These are phyloP conservation scores for Drosophila affinis DNA, from an alignment of 2,888 invertebrate species.

Conservation along the genomic window DNA sequence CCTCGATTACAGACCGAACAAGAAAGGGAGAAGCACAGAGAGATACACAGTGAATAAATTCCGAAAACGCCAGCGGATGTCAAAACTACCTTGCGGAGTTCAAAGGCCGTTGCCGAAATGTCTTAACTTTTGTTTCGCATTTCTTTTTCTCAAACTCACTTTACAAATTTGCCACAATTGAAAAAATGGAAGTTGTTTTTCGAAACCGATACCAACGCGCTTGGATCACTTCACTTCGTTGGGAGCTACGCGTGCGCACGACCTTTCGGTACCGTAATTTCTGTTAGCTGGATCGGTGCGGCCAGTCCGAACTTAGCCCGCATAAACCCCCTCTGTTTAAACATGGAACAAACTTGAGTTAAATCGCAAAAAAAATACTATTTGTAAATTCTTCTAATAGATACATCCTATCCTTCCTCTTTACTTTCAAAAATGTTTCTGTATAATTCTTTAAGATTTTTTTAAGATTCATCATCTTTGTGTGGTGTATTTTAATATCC, in stretches of 20 bases:
- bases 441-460: too few species aligned
- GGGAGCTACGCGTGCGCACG: not conserved
- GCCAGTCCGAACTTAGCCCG: too few species aligned
- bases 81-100: constrained; percentile 57
- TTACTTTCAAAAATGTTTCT: too few species aligned
- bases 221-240: constrained; percentile 3
- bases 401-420: too few species aligned
- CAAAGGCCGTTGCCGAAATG: constrained; percentile 61
- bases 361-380: too few species aligned
- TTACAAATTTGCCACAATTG: constrained; percentile 17
- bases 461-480: too few species aligned
- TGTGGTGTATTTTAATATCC: too few species aligned
- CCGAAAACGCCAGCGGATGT: constrained; percentile 52
- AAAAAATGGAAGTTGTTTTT: not conserved
- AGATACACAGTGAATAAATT: constrained; percentile 37
- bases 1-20: constrained; percentile 54
- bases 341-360: too few species aligned
- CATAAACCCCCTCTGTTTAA: too few species aligned
- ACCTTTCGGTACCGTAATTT: not conserved
- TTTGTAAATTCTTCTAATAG: too few species aligned
- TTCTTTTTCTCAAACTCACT: constrained; percentile 29
- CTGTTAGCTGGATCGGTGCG: too few species aligned
- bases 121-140: constrained; percentile 35
- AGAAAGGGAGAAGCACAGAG: constrained; percentile 4
- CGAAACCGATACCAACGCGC: not conserved